Evolutionary conservation across 1,140 invertebrate genomes (phyloP).

Genomic region (Magallana angulata): DNA sequence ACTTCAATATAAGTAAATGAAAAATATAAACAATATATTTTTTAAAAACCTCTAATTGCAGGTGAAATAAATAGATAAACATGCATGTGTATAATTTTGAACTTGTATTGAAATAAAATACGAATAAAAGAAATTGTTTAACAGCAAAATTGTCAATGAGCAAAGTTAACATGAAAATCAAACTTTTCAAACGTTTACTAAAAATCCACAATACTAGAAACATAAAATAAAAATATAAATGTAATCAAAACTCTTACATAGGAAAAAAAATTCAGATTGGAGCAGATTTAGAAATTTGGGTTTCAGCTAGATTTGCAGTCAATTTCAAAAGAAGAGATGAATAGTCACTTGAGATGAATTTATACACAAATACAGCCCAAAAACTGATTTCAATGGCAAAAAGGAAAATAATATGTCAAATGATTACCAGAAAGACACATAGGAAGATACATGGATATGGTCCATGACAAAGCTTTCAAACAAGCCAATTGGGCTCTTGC

Average conservation of each 20-base stretch:
- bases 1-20: no score
- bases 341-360: slow-evolving; percentile 8
- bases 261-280: slow-evolving; percentile 24
- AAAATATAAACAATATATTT: no score
- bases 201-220: background rate
- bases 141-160: background rate
- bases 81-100: no score
- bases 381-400: background rate
- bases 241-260: background rate
- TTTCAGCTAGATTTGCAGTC: background rate
- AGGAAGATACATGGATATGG: slow-evolving; percentile 49
- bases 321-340: slow-evolving; percentile 9
- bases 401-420: background rate
- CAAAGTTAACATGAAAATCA: background rate
- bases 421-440: slow-evolving; percentile 50
- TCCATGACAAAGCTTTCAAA: slow-evolving; percentile 46
- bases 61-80: background rate
- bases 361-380: slow-evolving; percentile 26
- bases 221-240: background rate
- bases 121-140: background rate
- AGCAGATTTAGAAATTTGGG: slow-evolving; percentile 25
- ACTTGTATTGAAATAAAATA: background rate
- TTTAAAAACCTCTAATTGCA: background rate
- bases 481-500: slow-evolving; percentile 30
- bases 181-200: background rate